Percentiles rank a stretch among this genome's conserved stretches.
These are phyloP conservation scores for Pandion haliaetus DNA, from an alignment of 2,113 vertebrate species.

Conservation along the genomic window DNA sequence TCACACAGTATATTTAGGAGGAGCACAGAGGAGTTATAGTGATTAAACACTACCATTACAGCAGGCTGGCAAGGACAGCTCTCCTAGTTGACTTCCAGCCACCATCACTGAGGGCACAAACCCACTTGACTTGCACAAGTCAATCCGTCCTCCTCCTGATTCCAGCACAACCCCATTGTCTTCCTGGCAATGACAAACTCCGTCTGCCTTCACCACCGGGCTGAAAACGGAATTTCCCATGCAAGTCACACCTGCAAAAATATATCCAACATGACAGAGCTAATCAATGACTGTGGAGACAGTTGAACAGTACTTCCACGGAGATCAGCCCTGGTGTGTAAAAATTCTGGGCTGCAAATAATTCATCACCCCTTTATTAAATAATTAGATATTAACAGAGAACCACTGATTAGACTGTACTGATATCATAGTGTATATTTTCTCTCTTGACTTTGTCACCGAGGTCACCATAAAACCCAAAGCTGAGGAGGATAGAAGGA, in stretches of 20 bases:
- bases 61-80: background rate
- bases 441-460: slow-evolving; percentile 45
- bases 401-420: slow-evolving; percentile 25
- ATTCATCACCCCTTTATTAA: slow-evolving; percentile 49
- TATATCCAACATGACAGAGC: slow-evolving; percentile 5
- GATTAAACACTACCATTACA: fast-evolving
- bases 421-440: slow-evolving; percentile 5
- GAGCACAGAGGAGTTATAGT: background rate
- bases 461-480: slow-evolving; percentile 63
- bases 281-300: slow-evolving; percentile 5
- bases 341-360: slow-evolving; percentile 28
- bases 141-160: background rate
- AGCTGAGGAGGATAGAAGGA: slow-evolving; percentile 17
- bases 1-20: background rate
- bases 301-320: background rate
- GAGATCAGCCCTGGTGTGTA: background rate
- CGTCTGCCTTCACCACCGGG: background rate
- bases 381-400: slow-evolving; percentile 52
- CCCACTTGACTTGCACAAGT: background rate
- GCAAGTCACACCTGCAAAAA: slow-evolving; percentile 20
- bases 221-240: slow-evolving; percentile 17
- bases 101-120: background rate
- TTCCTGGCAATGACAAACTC: slow-evolving; percentile 6
- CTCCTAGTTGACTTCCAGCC: background rate
- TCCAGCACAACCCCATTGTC: background rate